Percentiles rank a stretch among this genome's conserved stretches.
phyloP scores from a whole-genome alignment of 92 coral and sea anemone species.

The Micromussa lordhowensis region DNA sequence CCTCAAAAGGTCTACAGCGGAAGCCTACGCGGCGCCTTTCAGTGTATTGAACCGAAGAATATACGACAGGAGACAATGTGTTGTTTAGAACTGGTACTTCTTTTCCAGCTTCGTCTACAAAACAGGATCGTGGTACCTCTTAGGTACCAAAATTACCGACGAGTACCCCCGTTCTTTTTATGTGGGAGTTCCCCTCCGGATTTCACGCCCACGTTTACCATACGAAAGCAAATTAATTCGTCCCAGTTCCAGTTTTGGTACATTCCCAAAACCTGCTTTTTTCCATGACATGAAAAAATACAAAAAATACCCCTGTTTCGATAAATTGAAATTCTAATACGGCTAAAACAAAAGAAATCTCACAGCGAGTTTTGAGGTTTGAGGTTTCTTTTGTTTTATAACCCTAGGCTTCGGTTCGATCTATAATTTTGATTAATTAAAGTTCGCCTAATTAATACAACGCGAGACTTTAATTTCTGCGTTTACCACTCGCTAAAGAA shows the following conservation, averaged over 20 bases:
- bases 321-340: not conserved
- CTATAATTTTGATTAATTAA: not conserved
- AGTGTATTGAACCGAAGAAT: no score
- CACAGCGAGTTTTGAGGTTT: not conserved
- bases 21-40: no score
- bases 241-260: not conserved
- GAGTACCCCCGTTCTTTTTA: no score
- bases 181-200: no score
- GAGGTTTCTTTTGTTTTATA: not conserved
- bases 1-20: no score
- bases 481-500: not conserved
- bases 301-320: not conserved
- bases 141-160: no score
- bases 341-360: not conserved
- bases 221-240: no score
- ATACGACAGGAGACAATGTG: no score
- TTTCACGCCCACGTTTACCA: no score
- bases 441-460: not conserved
- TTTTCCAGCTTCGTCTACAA: no score
- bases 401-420: not conserved
- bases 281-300: not conserved
- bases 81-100: no score
- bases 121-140: no score
- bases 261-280: not conserved
- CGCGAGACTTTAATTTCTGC: not conserved